Conservation (phyloP, 1,140 invertebrate genomes). For the Trinorchestia longiramus region DNA sequence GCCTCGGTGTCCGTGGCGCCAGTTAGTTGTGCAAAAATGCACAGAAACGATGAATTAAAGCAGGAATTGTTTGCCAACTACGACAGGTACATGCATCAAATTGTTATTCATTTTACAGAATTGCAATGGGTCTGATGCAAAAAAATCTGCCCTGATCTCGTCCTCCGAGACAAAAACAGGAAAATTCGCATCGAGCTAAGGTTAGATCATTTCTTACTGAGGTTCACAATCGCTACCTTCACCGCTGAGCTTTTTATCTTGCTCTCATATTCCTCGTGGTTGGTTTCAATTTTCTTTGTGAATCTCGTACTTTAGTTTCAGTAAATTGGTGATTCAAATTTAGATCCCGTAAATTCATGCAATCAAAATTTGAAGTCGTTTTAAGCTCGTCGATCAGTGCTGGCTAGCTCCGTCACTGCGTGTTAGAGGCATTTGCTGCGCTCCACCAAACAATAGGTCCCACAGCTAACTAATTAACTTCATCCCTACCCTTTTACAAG, state of each 20-base stretch:
- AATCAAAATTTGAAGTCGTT: neutral
- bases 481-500: slow-evolving; percentile 6
- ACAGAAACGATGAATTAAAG: neutral
- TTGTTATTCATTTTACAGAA: neutral
- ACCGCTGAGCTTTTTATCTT: neutral
- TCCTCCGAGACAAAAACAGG: too few relatives aligned
- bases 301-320: neutral
- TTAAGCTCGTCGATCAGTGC: neutral
- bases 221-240: neutral
- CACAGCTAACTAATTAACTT: neutral
- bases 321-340: neutral
- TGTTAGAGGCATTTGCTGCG: neutral
- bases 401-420: neutral
- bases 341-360: neutral
- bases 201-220: neutral
- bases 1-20: neutral
- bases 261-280: neutral
- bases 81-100: neutral
- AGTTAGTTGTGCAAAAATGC: neutral
- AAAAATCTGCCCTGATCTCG: neutral
- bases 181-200: neutral
- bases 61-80: neutral
- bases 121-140: neutral
- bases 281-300: neutral
- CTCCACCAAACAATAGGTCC: neutral